Evolutionary conservation across 2,113 vertebrate species (phyloP), one percentile per base, ranked within the genome.

Genomic region (Cochlearius cochlearius): DNA sequence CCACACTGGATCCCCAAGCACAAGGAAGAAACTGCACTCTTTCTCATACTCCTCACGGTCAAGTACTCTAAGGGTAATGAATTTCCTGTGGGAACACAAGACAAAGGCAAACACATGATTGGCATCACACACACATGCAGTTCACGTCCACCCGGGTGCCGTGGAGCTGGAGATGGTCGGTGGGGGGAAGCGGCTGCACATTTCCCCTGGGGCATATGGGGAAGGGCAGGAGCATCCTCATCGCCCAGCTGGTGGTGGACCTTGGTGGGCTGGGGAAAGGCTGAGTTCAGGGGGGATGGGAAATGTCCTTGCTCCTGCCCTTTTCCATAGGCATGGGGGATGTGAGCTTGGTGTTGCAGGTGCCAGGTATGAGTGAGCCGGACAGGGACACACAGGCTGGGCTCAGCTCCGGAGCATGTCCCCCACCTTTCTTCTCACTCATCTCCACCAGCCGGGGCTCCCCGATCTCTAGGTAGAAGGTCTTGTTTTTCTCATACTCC

Each of bases 401-500:
- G 97, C 95, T 98, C 80, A 96, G 96, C 97, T 95, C 93, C 82
- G 68, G 94, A 98, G 98, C 97, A 90, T 73, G 96, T 96, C 50
- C 98, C 99, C 98, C 99, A 99, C 99, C 99, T 99, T 99, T 99
- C 98, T 99, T 99, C 98, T 99, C 98, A 99, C 99, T 99, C 99
- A 99, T 99, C 98, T 99, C 99, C 98, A 99, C 98, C 98, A 99
- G 98, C 89, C 96, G 98, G 91, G 99, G 99, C 90, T 99, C 99
- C 97, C 99, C 99, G 58, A 99, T 98, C 98, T 99, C 99, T 95
- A 99, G 94, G 99, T 99, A 99, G 99, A 99, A 99, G 98, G 98
- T 99, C 99, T 99, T 99, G 99, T 99, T 99, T 99, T 99, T 99
- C 98, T 99, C 99, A 98, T 99, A 99, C 92, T 99, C 99, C 98